Conservation (phyloP, 2,113 vertebrate genomes). For the Rutilus rutilus region DNA sequence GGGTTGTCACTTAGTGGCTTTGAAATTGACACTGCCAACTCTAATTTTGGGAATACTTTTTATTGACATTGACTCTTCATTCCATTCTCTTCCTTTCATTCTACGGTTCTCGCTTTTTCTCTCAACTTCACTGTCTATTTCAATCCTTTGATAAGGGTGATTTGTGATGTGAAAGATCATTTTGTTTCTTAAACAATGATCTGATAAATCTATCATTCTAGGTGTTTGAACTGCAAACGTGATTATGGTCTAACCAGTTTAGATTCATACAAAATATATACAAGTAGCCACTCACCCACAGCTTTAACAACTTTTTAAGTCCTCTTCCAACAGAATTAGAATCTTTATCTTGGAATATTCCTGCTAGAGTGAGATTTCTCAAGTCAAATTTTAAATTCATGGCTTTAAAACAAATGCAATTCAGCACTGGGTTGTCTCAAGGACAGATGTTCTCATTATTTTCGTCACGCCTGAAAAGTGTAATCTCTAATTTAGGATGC, state of each 20-base stretch:
- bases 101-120: neutral
- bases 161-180: neutral
- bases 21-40: neutral
- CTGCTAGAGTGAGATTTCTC: neutral
- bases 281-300: neutral
- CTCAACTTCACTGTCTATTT: neutral
- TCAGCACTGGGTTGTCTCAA: neutral
- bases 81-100: neutral
- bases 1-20: neutral
- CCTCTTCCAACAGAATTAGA: neutral
- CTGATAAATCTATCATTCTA: neutral
- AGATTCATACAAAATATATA: neutral
- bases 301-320: neutral
- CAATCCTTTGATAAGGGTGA: neutral
- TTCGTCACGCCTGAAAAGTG: neutral
- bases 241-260: neutral
- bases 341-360: neutral
- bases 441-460: slow-evolving; percentile 1
- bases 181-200: neutral
- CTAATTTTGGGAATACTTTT: neutral
- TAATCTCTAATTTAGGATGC: neutral
- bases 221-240: neutral
- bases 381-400: neutral
- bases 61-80: neutral
- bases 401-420: neutral